These are phyloP conservation scores for Silurus meridionalis DNA, from an alignment of 2,113 vertebrate species.

Conservation along the genomic window DNA sequence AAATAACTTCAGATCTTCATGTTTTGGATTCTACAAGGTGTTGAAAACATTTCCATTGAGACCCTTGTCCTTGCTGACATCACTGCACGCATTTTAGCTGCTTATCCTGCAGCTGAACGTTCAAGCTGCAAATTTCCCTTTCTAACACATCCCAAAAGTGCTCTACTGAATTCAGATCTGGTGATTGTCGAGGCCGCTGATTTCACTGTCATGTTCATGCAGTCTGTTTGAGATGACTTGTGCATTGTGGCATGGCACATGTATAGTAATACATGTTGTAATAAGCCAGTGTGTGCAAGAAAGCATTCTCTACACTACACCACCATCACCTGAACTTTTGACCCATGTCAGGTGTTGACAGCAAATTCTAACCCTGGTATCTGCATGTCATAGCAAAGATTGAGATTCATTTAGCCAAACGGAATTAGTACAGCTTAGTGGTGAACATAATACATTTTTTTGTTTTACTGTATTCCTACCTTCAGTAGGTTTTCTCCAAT, in stretches of 20 bases:
- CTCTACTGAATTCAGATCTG: background rate
- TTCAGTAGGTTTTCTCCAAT: no score
- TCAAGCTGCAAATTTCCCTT: background rate
- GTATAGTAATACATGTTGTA: background rate
- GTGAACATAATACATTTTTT: no score
- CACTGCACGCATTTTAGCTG: background rate
- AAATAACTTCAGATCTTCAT: background rate
- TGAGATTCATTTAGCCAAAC: background rate
- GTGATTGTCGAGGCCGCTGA: background rate
- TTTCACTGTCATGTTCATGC: background rate
- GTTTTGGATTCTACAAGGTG: background rate
- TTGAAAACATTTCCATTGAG: background rate
- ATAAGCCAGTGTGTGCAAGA: background rate
- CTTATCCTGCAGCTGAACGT: background rate
- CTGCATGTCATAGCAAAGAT: background rate
- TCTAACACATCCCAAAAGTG: background rate
- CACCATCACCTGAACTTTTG: background rate
- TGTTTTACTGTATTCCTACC: no score
- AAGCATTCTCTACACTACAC: background rate
- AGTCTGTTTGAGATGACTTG: background rate
- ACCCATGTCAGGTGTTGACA: background rate
- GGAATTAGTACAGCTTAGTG: no score
- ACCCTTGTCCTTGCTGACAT: background rate
- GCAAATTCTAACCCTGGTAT: background rate
- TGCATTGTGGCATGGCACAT: background rate